Evolutionary conservation across 2,797 vertebrate genomes (phyloP).

Genomic region (Gastrophryne carolinensis): DNA sequence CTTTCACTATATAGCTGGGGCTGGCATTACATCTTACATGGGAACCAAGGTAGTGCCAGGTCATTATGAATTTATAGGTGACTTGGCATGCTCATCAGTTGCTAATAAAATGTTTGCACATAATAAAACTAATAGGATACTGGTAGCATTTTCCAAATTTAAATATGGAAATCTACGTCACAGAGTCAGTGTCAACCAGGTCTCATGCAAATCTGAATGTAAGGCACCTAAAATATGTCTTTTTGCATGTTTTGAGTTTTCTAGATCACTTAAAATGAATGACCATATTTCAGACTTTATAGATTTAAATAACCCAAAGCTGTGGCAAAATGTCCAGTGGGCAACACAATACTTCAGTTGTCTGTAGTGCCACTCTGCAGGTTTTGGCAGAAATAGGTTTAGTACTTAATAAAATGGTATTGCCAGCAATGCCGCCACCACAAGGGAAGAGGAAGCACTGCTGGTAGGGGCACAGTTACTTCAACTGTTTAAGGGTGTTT

Average conservation of each 20-base stretch:
- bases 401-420: background rate
- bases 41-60: conserved; percentile 32
- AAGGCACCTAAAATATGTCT: background rate
- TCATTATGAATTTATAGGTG: conserved; percentile 30
- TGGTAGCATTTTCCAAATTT: conserved; percentile 35
- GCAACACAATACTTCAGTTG: background rate
- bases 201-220: background rate
- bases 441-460: background rate
- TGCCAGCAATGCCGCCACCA: background rate
- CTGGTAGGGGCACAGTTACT: background rate
- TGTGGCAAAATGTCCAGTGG: background rate
- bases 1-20: background rate
- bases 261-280: background rate
- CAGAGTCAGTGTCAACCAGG: conserved; percentile 30
- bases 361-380: background rate
- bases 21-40: conserved; percentile 12
- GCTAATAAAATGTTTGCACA: conserved; percentile 33
- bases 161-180: conserved; percentile 6
- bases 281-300: background rate
- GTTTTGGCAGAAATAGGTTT: background rate
- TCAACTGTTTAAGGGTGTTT: background rate
- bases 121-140: conserved; percentile 42
- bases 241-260: background rate
- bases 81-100: conserved; percentile 38
- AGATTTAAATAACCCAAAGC: background rate